Evolutionary conservation across 1,140 invertebrate genomes (phyloP), one percentile per base, ranked within the genome.

Genomic region (Onthophagus taurus): DNA sequence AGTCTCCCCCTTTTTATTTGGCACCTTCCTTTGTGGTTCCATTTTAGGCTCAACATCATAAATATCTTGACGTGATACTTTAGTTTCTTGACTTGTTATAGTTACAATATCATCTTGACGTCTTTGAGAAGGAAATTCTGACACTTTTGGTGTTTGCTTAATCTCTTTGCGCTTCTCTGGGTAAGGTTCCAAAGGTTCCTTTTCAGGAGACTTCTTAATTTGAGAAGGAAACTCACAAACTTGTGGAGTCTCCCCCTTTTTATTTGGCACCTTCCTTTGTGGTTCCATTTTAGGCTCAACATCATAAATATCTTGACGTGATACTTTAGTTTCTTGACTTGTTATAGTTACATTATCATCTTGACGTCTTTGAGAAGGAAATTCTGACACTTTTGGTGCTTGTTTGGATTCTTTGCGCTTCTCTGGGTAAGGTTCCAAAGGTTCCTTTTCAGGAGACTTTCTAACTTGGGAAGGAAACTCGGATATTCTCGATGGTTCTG

Each of bases 41-140:
- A 20, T 4, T 38, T 38, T 38, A 20, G 36, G 11, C 23, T 38
- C 23, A 5, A 12, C 11, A 5, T 7, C 7, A 26, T 26, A 26
- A 26, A n/a, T 7, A 7, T 26, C 24, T n/a, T 26, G 24, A 7
- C 7, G 24, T 26, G 36, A 7, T 12, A 9, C 23, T 24, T 23
- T 20, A 8, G 19, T 5, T 38, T 38, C 18, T n/a, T n/a, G n/a
- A n/a, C n/a, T n/a, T n/a, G n/a, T n/a, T n/a, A n/a, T n/a, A n/a
- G n/a, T n/a, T n/a, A n/a, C n/a, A n/a, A n/a, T n/a, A n/a, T n/a
- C n/a, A n/a, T n/a, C n/a, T n/a, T n/a, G n/a, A n/a, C 53, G 51
- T 21, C 48, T 49, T 45, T 51, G 49, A 7, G 53, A 45, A 12
- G 52, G 54, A 41, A 52, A 50, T 49, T 56, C 52, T 8, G 6